Evolutionary conservation across 1,140 invertebrate species (phyloP), one percentile per base, ranked within the genome.

Genomic region (Riptortus pedestris): DNA sequence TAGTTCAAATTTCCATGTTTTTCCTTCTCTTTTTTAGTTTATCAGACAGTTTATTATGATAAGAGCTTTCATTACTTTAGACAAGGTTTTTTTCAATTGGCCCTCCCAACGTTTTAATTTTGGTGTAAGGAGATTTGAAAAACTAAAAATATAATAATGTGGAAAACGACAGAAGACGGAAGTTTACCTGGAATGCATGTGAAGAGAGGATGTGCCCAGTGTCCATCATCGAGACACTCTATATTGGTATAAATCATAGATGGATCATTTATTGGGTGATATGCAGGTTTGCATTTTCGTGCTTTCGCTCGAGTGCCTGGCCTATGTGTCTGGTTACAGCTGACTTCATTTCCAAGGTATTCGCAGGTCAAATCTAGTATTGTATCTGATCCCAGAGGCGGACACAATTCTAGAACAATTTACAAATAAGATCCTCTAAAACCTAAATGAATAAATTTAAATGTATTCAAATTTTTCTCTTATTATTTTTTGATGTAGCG

Each of bases 321-420:
- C 2, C n/a, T 31, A 47, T 55, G n/a, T 0, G 45, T 31, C 22
- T 55, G 28, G n/a, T 9, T 20, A 51, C 66, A 67, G 20, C 31
- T 26, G 4, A 62, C 52, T 27, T 18, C 1, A 1, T 33, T 20
- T 18, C 66, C 66, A 16, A 16, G 16, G 38, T 62, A 66, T 33
- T 12, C 16, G 28, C 63, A 67, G 2, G 4, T n/a, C 26, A 65
- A 28, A 48, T 65, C 60, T 33, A 67, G 38, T n/a, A n/a, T n/a
- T 47, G 66, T 62, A 14, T 47, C 27, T 27, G 66, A 67, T 26
- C 22, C 2, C n/a, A 65, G 26, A 11, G 59, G 59, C 28, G 51
- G 48, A n/a, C 66, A 67, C 20, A 62, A 14, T 61, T 60, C 66
- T 67, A 38, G 58, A 65, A 64, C n/a, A n/a, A n/a, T n/a, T n/a